Evolutionary conservation across 2,888 invertebrate genomes (phyloP).

Genomic region (Ceramica pisi): DNA sequence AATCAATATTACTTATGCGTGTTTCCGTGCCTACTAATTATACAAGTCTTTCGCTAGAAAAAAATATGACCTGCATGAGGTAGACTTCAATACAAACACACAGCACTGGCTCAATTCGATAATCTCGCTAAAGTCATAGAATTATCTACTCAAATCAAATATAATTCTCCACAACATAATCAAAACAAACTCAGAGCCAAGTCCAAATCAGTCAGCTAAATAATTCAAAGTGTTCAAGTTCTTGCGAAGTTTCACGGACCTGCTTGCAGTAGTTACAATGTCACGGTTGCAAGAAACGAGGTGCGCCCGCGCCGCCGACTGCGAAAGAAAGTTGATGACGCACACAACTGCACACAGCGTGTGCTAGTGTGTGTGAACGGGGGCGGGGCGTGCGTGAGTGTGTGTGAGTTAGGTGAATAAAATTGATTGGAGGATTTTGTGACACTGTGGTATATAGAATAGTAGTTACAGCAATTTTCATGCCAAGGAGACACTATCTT

Average conservation of each 20-base stretch:
- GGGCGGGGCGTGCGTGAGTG: conserved; percentile 33
- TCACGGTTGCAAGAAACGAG: conserved; percentile 67
- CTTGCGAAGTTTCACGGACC: conserved; percentile 64
- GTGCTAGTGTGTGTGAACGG: conserved; percentile 40
- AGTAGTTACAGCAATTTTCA: neutral
- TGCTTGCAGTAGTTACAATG: conserved; percentile 66
- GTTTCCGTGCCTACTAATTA: too few species aligned
- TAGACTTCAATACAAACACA: too few species aligned
- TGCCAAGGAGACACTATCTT: neutral
- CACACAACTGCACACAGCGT: conserved; percentile 52
- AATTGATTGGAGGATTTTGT: conserved; percentile 37
- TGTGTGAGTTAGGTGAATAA: conserved; percentile 38
- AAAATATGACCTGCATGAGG: too few species aligned
- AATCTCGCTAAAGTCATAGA: neutral
- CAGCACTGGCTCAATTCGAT: neutral
- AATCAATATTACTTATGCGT: neutral
- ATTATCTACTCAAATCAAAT: neutral
- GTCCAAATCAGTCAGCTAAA: conserved; percentile 37
- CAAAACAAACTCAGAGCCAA: conserved; percentile 13
- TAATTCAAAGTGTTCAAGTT: conserved; percentile 55
- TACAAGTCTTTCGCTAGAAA: too few species aligned
- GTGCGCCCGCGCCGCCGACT: conserved; percentile 62
- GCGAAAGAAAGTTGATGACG: conserved; percentile 73
- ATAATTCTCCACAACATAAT: neutral
- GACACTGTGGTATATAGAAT: conserved; percentile 24